Base-by-base conservation (phyloP, 1,140 invertebrate species). In the Trichomalopsis sarcophagae region DNA sequence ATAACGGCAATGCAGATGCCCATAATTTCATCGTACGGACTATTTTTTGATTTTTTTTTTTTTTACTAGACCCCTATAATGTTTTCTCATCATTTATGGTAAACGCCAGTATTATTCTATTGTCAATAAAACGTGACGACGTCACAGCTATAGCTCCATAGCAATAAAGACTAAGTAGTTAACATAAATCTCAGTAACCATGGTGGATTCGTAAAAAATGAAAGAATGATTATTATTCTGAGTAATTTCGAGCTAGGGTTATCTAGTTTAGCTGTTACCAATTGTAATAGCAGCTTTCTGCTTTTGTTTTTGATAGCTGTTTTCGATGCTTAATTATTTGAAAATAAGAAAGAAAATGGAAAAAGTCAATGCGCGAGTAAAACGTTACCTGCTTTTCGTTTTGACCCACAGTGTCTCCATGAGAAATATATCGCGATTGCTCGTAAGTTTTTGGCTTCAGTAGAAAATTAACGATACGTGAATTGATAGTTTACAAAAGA, bases 41-140 rank as follows among this genome's bases (percentile, higher is more conserved):
- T 85, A 27, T 76, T 74, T 44, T 80, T 55, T 47, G 33, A 69
- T 33, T 69, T 71, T 44, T 76, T n/a, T n/a, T n/a, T 30, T 23
- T 71, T 69, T 69, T 40, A 75, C 62, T 55, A 50, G 13, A 30
- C 36, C 68, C 23, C 2, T 68, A 21, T 9, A 27, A 11, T 55
- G 7, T 30, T 74, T 75, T 74, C 1, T 50, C 69, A 13, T 84
- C 23, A 69, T 86, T 86, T 82, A 27, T 75, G 69, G 73, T 77
- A 68, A 77, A 81, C 30, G 44, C 87, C 89, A 91, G 89, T 92
- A 92, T 92, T 91, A 91, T 89, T 88, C 88, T 86, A 89, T 89
- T 88, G 84, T 86, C 84, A 86, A 86, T 86, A 90, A 86, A 90
- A 44, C 40, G 87, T 86, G 87, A 88, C 86, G 87, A 89, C 86